Percentiles rank a stretch among this genome's conserved stretches.
Evolutionary conservation across 1,140 invertebrate species (phyloP).

Genomic region (Drosophila subobscura): DNA sequence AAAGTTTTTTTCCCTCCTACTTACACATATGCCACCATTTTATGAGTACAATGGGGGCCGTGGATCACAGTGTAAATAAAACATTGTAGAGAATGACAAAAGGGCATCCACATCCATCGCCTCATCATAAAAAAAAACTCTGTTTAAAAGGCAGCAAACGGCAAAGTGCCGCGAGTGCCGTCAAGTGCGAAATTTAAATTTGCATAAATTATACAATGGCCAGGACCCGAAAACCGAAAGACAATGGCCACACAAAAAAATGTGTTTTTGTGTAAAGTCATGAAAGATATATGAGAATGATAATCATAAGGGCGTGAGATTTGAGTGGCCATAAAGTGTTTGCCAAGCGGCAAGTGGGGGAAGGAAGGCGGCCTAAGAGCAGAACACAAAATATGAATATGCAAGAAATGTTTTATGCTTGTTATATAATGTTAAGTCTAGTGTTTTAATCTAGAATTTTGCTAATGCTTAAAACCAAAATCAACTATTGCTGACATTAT

Average conservation of each 20-base stretch:
- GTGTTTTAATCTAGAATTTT: too few species aligned
- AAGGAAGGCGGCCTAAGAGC: conserved; percentile 18
- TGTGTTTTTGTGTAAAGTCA: conserved; percentile 52
- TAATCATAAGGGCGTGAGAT: conserved; percentile 49
- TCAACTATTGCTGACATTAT: too few species aligned
- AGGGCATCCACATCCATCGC: conserved; percentile 1
- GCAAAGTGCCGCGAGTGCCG: conserved; percentile 52
- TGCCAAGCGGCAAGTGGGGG: conserved; percentile 7
- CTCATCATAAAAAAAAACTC: conserved; percentile 46
- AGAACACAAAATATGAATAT: conserved; percentile 20
- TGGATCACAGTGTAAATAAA: conserved; percentile 50
- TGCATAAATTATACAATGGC: conserved; percentile 56
- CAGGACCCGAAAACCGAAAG: conserved; percentile 13
- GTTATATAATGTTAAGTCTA: too few species aligned
- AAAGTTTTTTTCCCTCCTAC: conserved; percentile 24
- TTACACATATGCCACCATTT: conserved; percentile 37
- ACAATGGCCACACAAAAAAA: conserved; percentile 39
- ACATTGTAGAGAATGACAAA: conserved; percentile 39
- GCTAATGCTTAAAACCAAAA: too few species aligned
- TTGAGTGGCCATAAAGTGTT: conserved; percentile 50
- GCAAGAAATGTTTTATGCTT: too few species aligned
- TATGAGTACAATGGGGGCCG: conserved; percentile 37
- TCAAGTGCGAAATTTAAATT: conserved; percentile 56
- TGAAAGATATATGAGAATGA: conserved; percentile 47
- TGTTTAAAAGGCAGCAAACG: conserved; percentile 33